A percentile compares a stretch with the other conserved stretches of the same genome.
Conservation (phyloP, 2,113 vertebrate species). For the Pachycephala philippinensis region DNA sequence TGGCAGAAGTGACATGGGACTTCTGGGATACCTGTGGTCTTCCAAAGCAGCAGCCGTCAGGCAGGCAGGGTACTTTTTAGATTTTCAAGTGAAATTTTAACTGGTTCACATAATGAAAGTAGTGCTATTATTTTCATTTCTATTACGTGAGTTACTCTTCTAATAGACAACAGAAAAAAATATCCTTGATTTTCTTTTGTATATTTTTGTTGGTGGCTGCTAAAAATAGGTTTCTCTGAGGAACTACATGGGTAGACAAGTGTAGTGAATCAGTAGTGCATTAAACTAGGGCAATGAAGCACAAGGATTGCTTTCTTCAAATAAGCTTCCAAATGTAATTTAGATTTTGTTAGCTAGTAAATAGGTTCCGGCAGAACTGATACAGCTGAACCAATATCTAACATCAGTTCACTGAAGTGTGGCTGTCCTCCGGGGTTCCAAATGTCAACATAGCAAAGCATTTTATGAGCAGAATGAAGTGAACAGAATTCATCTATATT, state of each 20-base stretch:
- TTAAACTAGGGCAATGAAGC: conserved; percentile 30
- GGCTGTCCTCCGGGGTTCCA: not conserved
- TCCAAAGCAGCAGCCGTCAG: not conserved
- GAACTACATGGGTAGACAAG: not conserved
- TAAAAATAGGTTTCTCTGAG: not conserved
- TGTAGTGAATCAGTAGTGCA: not conserved
- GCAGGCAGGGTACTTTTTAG: not conserved
- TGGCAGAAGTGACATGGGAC: not conserved
- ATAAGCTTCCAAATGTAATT: conserved; percentile 48
- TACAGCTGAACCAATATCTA: conserved; percentile 37
- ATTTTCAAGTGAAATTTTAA: not conserved
- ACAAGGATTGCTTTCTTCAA: conserved; percentile 51
- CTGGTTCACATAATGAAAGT: not conserved
- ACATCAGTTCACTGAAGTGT: conserved; percentile 24
- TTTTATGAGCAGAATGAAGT: not conserved
- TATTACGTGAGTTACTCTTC: not conserved
- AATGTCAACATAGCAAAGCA: not conserved
- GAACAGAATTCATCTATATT: not conserved
- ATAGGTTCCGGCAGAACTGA: conserved; percentile 10
- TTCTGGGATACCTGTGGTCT: not conserved
- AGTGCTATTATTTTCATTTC: not conserved
- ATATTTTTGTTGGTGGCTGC: not conserved
- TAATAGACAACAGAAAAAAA: not conserved
- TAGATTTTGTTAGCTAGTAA: conserved; percentile 51
- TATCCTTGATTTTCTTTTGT: not conserved